Conservation (phyloP, 2,113 vertebrate genomes). For the Gnathonemus echidnorhynchus region DNA sequence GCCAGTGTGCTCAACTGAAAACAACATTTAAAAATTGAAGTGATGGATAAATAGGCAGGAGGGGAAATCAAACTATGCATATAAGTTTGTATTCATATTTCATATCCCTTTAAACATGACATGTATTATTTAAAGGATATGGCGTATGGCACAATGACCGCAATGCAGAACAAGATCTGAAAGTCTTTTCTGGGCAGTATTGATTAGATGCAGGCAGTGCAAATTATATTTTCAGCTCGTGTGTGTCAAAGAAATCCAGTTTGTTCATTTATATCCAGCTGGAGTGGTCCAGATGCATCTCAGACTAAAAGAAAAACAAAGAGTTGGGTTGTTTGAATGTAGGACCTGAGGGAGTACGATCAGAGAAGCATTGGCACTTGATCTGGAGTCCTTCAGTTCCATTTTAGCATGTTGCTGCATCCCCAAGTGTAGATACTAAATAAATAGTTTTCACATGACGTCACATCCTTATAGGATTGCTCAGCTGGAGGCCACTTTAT, state of each 20-base stretch:
- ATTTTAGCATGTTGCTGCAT: neutral
- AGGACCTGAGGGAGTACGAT: neutral
- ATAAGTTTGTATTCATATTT: conserved; percentile 1
- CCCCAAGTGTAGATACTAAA: neutral
- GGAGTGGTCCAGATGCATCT: neutral
- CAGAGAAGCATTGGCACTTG: neutral
- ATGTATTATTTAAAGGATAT: conserved; percentile 6
- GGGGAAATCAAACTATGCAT: neutral
- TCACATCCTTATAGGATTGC: neutral
- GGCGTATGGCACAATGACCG: neutral
- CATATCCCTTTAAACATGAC: conserved; percentile 6
- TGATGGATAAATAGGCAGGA: neutral
- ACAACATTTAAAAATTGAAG: conserved; percentile 15
- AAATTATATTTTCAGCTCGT: neutral
- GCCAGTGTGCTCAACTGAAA: neutral
- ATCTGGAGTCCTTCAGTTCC: neutral
- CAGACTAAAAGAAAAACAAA: neutral
- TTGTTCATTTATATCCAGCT: neutral
- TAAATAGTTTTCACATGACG: neutral
- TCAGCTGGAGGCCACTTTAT: neutral
- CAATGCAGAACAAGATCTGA: neutral
- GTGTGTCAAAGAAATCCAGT: neutral
- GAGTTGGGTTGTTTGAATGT: neutral
- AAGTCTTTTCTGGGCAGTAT: neutral
- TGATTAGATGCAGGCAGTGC: neutral